A percentile compares a stretch with the other conserved stretches of the same genome.
These are phyloP conservation scores for Akabosia matsudoensis DNA, from an alignment of 1,140 invertebrate genomes.

Conservation along the genomic window DNA sequence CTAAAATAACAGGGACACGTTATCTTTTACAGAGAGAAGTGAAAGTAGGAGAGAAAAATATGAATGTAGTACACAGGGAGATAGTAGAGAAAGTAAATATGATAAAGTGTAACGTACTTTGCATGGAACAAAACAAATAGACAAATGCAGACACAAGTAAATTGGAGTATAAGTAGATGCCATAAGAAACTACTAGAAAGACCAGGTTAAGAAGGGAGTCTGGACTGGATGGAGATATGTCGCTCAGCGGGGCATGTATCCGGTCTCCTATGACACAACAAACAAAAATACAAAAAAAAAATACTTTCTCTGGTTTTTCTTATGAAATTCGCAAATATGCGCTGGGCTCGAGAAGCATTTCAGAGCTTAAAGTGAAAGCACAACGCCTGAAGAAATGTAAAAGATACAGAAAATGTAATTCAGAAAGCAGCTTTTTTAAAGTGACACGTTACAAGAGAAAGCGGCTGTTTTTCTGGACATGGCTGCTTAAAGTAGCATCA, in stretches of 20 bases:
- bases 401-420: too few species aligned
- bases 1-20: too few species aligned
- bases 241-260: slow-evolving; percentile 4
- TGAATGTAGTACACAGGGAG: background rate
- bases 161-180: background rate
- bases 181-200: background rate
- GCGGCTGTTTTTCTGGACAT: too few species aligned
- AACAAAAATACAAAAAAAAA: background rate
- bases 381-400: too few species aligned
- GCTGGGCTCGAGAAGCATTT: too few species aligned
- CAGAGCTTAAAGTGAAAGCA: too few species aligned
- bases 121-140: background rate
- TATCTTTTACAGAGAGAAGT: too few species aligned
- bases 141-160: background rate
- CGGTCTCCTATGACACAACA: background rate
- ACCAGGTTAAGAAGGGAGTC: background rate
- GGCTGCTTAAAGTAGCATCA: too few species aligned
- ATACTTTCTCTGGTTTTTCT: background rate
- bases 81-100: background rate
- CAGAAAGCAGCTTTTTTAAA: too few species aligned
- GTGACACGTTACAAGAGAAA: too few species aligned
- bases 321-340: background rate
- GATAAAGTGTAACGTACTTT: background rate
- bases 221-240: background rate
- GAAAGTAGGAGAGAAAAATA: background rate